Conservation (phyloP, 1,140 invertebrate species). For the Platyura marginata region DNA sequence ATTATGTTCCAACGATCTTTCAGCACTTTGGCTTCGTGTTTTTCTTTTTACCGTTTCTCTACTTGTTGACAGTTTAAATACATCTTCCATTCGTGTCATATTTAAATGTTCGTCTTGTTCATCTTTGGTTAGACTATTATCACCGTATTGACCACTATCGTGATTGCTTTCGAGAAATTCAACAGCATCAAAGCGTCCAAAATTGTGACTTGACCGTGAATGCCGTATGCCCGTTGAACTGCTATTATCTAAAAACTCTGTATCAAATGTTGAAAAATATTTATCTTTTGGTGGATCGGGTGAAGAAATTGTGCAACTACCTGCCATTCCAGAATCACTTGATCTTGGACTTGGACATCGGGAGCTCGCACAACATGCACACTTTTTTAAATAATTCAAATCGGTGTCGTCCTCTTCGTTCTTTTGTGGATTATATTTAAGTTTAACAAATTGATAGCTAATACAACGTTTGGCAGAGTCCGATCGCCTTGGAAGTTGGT, state of each 20-base stretch:
- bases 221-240: neutral
- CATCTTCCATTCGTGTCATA: neutral
- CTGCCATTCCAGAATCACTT: constrained; percentile 60
- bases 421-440: constrained; percentile 6
- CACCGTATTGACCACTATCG: constrained; percentile 1
- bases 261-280: constrained; percentile 3
- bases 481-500: neutral
- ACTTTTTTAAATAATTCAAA: constrained; percentile 20
- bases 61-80: neutral
- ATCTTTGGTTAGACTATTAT: neutral
- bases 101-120: constrained; percentile 3
- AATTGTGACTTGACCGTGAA: constrained; percentile 4
- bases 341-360: constrained; percentile 44
- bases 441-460: constrained; percentile 27
- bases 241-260: neutral
- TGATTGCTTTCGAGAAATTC: constrained; percentile 17
- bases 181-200: constrained; percentile 12
- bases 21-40: constrained; percentile 1
- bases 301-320: constrained; percentile 47
- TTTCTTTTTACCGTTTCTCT: neutral
- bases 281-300: constrained; percentile 30
- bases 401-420: neutral
- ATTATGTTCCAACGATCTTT: constrained; percentile 12
- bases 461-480: constrained; percentile 25
- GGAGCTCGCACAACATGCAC: constrained; percentile 36